Evolutionary conservation across 2,113 vertebrate genomes (phyloP).

Genomic region (pig (Sus scrofa)): T2T-Sscrofa CM000814.6:124356501-124357000

Average conservation of each 20-base stretch:
- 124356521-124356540: not conserved
- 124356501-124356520: not conserved
- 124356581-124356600: not conserved
- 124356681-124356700: not conserved
- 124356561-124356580: slow-evolving; percentile 1
- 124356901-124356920: slow-evolving; percentile 56
- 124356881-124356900: slow-evolving; percentile 63
- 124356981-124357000: slow-evolving; percentile 71
- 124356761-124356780: not conserved
- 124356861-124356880: slow-evolving; percentile 44
- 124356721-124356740: not conserved
- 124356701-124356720: not conserved
- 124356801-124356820: not conserved
- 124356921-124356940: slow-evolving; percentile 84
- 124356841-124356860: not conserved
- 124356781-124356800: not conserved
- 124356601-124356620: not conserved
- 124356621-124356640: not conserved
- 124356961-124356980: slow-evolving; percentile 66
- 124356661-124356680: not conserved
- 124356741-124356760: not conserved
- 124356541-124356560: not conserved
- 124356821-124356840: not conserved
- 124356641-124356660: not conserved
- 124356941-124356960: slow-evolving; percentile 83